A percentile compares a stretch with the other conserved stretches of the same genome.
phyloP scores from a whole-genome alignment of 2,113 vertebrate genomes.

The Hydropotes inermis region DNA sequence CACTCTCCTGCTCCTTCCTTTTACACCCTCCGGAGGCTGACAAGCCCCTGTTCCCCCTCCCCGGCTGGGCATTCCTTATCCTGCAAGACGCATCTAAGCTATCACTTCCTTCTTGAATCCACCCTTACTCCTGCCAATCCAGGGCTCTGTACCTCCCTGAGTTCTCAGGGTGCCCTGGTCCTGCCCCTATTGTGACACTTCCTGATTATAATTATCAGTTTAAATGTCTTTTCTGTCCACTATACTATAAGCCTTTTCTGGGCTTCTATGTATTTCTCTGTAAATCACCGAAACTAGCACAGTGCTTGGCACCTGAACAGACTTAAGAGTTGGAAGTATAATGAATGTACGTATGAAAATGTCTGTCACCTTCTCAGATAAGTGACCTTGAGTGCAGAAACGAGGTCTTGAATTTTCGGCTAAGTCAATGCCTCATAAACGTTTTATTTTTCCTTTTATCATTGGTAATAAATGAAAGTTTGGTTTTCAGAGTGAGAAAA shows the following conservation, averaged over 20 bases:
- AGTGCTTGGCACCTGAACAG: neutral
- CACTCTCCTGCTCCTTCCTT: neutral
- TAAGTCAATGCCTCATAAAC: neutral
- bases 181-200: neutral
- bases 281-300: neutral
- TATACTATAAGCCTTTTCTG: neutral
- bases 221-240: neutral
- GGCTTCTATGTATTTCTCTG: neutral
- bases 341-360: neutral
- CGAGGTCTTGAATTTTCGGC: neutral
- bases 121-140: neutral
- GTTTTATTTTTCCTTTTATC: neutral
- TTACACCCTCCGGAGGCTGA: neutral
- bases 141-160: neutral
- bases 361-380: neutral
- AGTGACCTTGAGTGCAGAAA: neutral
- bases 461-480: neutral
- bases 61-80: neutral
- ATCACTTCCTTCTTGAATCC: neutral
- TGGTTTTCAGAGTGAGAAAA: neutral
- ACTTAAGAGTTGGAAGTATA: neutral
- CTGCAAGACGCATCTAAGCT: neutral
- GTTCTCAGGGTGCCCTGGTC: neutral
- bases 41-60: rapidly evolving
- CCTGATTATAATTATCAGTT: neutral